Conservation (phyloP, 2,888 invertebrate genomes). For the Apodemia mormo region DNA sequence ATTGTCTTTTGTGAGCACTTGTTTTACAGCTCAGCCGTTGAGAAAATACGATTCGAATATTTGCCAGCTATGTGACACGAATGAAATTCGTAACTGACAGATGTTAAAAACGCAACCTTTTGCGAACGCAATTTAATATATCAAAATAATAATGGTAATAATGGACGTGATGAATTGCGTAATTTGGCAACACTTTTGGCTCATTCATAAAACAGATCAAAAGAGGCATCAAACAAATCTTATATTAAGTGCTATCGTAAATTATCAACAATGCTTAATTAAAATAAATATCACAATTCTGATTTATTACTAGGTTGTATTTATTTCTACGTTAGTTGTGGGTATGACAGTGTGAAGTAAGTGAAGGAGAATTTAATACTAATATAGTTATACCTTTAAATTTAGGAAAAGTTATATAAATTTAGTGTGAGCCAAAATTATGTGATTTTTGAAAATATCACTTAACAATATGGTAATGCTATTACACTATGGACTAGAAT, state of each 20-base stretch:
- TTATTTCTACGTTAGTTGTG: constrained; percentile 48
- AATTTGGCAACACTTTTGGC: constrained; percentile 79
- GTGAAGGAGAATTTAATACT: constrained; percentile 10
- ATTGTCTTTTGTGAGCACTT: constrained; percentile 78
- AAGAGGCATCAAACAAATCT: constrained; percentile 22
- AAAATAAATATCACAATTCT: constrained; percentile 67
- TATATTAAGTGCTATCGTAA: constrained; percentile 17
- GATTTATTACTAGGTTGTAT: constrained; percentile 53
- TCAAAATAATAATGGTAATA: constrained; percentile 41
- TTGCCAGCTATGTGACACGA: too few species aligned
- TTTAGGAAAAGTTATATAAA: constrained; percentile 26
- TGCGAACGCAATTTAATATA: too few species aligned
- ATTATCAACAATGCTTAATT: constrained; percentile 35
- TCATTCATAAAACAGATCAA: constrained; percentile 60
- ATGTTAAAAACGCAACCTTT: too few species aligned
- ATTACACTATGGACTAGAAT: constrained; percentile 12
- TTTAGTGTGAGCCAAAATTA: constrained; percentile 10
- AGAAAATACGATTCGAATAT: constrained; percentile 38
- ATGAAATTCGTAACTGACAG: too few species aligned
- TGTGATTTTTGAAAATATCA: constrained; percentile 12
- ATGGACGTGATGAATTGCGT: constrained; percentile 61
- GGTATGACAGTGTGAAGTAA: constrained; percentile 20
- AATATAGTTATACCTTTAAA: constrained; percentile 8
- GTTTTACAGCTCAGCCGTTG: background rate
- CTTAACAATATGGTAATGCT: background rate